Percentiles rank a stretch among this genome's conserved stretches.
These are phyloP conservation scores for Holothuria leucospilota DNA, from an alignment of 53 echinoderm and acorn worm genomes.

Conservation along the genomic window DNA sequence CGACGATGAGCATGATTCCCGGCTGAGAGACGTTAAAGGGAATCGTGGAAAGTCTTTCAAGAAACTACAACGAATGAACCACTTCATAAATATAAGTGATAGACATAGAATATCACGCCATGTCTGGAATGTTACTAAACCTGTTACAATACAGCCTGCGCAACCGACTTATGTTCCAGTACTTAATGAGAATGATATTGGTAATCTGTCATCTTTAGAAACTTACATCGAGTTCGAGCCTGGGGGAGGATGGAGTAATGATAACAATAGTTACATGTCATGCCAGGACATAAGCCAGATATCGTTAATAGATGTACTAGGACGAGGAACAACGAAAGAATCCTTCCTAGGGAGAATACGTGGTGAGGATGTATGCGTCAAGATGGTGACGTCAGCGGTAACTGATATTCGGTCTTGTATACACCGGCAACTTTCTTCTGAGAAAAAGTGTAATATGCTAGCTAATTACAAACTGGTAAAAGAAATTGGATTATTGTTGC, in stretches of 20 bases:
- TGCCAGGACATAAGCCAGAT: conserved; percentile 56
- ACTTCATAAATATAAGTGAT: too few species aligned
- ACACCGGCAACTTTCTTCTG: conserved; percentile 18
- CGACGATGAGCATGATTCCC: too few species aligned
- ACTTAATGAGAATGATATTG: too few species aligned
- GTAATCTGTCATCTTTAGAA: too few species aligned
- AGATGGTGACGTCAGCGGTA: conserved; percentile 81
- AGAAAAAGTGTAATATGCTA: conserved; percentile 75
- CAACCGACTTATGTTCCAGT: too few species aligned
- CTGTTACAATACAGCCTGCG: too few species aligned
- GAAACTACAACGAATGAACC: too few species aligned
- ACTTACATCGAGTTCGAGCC: too few species aligned
- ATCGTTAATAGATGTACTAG: conserved; percentile 35
- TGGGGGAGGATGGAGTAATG: background rate
- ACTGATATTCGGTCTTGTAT: conserved; percentile 75
- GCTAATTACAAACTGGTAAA: conserved; percentile 94
- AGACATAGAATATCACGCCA: too few species aligned
- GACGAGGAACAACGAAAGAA: conserved; percentile 68
- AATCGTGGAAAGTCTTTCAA: too few species aligned
- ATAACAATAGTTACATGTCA: background rate
- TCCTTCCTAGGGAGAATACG: conserved; percentile 65
- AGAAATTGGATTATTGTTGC: conserved; percentile 78
- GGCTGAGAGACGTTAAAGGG: too few species aligned
- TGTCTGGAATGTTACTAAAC: too few species aligned
- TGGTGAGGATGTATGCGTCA: conserved; percentile 76